Percentiles rank a stretch among this genome's conserved stretches.
phyloP scores from a whole-genome alignment of 2,888 invertebrate species.

The Eurois occulta region DNA sequence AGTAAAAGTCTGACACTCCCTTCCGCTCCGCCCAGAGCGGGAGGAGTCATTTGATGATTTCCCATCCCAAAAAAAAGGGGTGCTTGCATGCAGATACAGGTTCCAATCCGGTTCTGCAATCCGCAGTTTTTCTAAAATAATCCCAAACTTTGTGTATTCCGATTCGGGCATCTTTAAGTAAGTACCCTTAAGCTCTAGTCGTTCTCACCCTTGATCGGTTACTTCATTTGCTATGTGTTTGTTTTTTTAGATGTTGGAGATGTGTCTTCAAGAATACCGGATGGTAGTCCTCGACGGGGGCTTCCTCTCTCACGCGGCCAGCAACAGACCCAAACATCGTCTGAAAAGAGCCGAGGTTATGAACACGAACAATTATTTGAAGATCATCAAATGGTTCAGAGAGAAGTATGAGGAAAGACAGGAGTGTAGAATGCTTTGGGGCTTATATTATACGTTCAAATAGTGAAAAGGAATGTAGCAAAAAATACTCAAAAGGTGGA shows the following conservation, averaged over 20 bases:
- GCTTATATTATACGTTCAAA: conserved; percentile 36
- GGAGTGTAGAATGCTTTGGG: conserved; percentile 81
- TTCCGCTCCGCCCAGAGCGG: no score
- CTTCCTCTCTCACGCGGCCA: conserved; percentile 92
- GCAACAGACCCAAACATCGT: conserved; percentile 74
- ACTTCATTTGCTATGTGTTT: neutral
- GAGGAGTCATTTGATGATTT: no score
- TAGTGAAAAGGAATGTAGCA: neutral
- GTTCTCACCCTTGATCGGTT: neutral
- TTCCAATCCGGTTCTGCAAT: neutral
- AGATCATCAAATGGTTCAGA: conserved; percentile 85
- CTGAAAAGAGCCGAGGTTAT: conserved; percentile 75
- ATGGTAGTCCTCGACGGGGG: conserved; percentile 93
- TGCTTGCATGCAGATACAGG: neutral
- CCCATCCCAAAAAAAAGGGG: no score
- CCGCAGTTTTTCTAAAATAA: neutral
- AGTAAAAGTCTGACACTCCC: no score
- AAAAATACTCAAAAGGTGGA: neutral
- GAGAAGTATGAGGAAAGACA: conserved; percentile 86
- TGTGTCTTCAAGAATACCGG: conserved; percentile 93
- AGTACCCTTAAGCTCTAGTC: neutral
- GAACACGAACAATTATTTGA: conserved; percentile 88
- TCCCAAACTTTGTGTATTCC: neutral
- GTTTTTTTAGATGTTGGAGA: conserved; percentile 92
- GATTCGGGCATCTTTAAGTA: neutral